Base-by-base conservation (phyloP, 2,113 vertebrate species). In the Oenanthe melanoleuca region DNA sequence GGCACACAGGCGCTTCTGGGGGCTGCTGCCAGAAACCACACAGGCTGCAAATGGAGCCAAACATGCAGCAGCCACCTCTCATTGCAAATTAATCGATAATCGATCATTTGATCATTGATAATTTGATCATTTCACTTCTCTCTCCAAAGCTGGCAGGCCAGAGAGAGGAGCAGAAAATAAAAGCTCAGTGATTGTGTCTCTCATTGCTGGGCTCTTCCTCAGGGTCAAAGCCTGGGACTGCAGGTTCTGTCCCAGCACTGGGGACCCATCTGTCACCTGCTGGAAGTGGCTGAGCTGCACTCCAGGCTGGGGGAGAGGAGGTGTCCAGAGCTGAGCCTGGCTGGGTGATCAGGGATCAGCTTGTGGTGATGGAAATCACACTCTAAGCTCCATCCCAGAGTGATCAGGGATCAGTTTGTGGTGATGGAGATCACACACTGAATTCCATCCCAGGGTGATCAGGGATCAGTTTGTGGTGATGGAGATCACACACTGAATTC, bases 161-260 rank as follows among this genome's bases (percentile, higher is more conserved):
- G 82, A 6, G 47, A 22, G 22, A 52, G 45, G 75, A 40, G 83
- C n/a, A 31, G 59, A 25, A 47, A 44, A 25, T 1, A 5, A 11
- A 52, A n/a, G 7, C 25, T 65, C 12, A 4, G 55, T 15, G 4
- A 44, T 64, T 57, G 57, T 64, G 26, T 8, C 38, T 72, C 40
- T 55, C 55, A 1, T 17, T 11, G 0, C 0, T 13, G 40, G 59
- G 24, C 9, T 42, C 12, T 7, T 37, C 9, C 57, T 64, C 29
- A 3, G 4, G 11, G 15, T 5, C 15, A 20, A 16, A 34, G 49
- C 12, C 60, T 11, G 47, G 25, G 3, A 19, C 42, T 47, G 31
- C 28, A 28, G 52, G 85, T 31, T 21, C 42, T 61, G 75, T 44
- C 63, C 63, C 17, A 18, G 49, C 21, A 56, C 23, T 12, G 63